Percentiles rank a stretch among this genome's conserved stretches.
Evolutionary conservation across 2,888 invertebrate genomes (phyloP).

Genomic region (Cerceris ruficornis): DNA sequence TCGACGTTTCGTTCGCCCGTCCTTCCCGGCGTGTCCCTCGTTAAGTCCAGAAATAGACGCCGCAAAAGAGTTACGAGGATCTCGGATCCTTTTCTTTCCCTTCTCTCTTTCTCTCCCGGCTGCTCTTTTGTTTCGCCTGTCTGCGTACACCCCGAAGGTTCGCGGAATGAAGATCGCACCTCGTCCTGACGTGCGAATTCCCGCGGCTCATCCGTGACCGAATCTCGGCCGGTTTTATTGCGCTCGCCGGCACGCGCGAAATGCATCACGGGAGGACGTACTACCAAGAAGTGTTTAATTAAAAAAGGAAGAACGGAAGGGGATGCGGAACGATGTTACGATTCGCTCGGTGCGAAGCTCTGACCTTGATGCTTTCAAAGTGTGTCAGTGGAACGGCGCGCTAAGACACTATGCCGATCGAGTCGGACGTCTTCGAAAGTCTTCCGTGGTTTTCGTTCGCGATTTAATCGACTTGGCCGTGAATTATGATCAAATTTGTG

Average conservation of each 20-base stretch:
- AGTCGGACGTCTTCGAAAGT: constrained; percentile 19
- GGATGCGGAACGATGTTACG: constrained; percentile 8
- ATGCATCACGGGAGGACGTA: neutral
- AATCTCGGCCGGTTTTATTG: constrained; percentile 49
- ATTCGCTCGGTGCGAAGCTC: constrained; percentile 36
- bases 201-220: constrained; percentile 39
- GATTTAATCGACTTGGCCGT: neutral
- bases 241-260: neutral
- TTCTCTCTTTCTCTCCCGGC: constrained; percentile 38
- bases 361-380: constrained; percentile 49
- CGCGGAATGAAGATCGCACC: constrained; percentile 64
- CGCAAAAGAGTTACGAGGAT: constrained; percentile 35
- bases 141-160: constrained; percentile 36
- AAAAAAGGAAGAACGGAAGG: constrained; percentile 16
- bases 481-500: neutral
- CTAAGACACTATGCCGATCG: neutral
- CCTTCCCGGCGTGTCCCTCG: constrained; percentile 41
- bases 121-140: constrained; percentile 59
- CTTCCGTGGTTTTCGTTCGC: neutral
- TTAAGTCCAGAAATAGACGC: constrained; percentile 53
- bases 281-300: neutral
- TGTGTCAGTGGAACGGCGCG: constrained; percentile 52
- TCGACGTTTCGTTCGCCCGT: constrained; percentile 32
- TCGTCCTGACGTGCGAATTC: constrained; percentile 56
- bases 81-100: constrained; percentile 33